A percentile compares a stretch with the other conserved stretches of the same genome.
These are phyloP conservation scores for Euleptes europaea DNA, from an alignment of 2,113 vertebrate species.

Conservation along the genomic window DNA sequence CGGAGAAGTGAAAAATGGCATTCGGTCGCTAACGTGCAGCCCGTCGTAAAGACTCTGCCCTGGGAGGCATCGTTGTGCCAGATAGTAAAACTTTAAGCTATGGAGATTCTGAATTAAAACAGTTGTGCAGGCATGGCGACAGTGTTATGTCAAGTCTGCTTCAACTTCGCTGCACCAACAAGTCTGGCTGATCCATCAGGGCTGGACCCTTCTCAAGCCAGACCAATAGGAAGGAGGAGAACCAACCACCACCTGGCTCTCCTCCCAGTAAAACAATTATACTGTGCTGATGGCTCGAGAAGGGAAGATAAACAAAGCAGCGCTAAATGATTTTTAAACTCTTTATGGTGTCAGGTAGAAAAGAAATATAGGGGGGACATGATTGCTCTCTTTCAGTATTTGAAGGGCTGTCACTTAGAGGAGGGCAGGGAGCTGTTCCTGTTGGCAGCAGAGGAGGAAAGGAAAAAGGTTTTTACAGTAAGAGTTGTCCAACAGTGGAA, in stretches of 20 bases:
- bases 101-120: background rate
- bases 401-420: too few species aligned
- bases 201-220: background rate
- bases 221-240: background rate
- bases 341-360: background rate
- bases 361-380: too few species aligned
- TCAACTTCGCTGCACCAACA: background rate
- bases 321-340: background rate
- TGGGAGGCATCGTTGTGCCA: background rate
- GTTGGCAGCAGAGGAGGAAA: too few species aligned
- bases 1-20: slow-evolving; percentile 9
- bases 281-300: background rate
- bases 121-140: too few species aligned
- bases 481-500: too few species aligned
- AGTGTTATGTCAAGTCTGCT: too few species aligned
- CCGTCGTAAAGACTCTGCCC: background rate
- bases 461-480: too few species aligned
- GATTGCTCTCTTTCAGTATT: too few species aligned
- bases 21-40: background rate
- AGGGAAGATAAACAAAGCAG: background rate
- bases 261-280: background rate
- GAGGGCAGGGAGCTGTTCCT: too few species aligned
- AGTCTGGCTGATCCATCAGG: background rate
- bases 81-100: background rate
- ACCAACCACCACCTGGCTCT: background rate